Conservation (phyloP, 2,888 invertebrate species). For the Orchesella flavescens region DNA sequence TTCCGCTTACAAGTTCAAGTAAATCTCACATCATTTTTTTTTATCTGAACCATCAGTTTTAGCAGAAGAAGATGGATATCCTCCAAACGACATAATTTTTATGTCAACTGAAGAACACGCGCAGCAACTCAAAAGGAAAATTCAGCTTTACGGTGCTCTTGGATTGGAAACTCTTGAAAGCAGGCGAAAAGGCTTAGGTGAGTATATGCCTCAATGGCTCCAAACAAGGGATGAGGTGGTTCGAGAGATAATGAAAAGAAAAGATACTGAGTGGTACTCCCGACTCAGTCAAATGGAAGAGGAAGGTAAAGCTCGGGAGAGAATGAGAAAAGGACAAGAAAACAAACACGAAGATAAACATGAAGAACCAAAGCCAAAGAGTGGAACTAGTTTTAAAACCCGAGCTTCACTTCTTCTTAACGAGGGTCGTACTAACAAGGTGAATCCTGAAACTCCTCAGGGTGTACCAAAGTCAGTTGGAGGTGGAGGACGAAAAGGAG, state of each 20-base stretch:
- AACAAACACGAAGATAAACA: no score
- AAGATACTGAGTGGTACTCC: constrained; percentile 3
- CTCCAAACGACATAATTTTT: constrained; percentile 51
- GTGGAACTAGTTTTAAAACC: no score
- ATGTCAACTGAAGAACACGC: constrained; percentile 43
- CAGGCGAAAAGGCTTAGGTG: constrained; percentile 40
- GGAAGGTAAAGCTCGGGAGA: not conserved
- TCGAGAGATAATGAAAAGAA: constrained; percentile 27
- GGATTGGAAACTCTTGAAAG: constrained; percentile 56
- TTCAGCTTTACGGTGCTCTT: constrained; percentile 51
- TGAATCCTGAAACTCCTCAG: not conserved
- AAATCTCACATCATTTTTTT: not conserved
- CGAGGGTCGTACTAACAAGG: not conserved
- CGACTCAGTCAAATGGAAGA: not conserved
- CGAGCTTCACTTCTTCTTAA: not conserved
- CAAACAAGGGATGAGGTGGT: constrained; percentile 56
- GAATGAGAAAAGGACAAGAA: not conserved
- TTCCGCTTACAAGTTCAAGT: not conserved
- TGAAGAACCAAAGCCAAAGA: no score
- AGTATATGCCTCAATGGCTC: constrained; percentile 35
- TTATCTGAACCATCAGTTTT: constrained; percentile 44
- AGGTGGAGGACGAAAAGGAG: no score
- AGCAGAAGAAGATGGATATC: constrained; percentile 48
- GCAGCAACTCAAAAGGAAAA: constrained; percentile 36
- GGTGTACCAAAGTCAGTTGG: no score